Percentiles rank a stretch among this genome's conserved stretches.
phyloP scores from a whole-genome alignment of 2,888 invertebrate genomes.

The Apodemia mormo region DNA sequence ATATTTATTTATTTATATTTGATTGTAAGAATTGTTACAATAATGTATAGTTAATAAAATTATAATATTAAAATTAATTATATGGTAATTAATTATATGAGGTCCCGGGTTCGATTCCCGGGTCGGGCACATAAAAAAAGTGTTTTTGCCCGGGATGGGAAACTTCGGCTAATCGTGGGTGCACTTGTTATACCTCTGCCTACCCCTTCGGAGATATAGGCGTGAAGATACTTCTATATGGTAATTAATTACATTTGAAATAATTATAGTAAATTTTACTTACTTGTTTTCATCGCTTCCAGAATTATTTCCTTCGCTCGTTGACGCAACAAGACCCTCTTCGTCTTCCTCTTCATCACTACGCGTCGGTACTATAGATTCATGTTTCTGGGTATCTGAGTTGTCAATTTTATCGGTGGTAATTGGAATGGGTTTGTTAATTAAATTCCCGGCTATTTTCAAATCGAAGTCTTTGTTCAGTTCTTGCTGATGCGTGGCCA shows the following conservation, averaged over 20 bases:
- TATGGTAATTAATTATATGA: no score
- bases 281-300: slow-evolving; percentile 91
- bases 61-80: no score
- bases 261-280: slow-evolving; percentile 40
- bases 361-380: slow-evolving; percentile 82
- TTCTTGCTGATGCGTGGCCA: slow-evolving; percentile 74
- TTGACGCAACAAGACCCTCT: slow-evolving; percentile 89
- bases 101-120: no score
- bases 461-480: slow-evolving; percentile 75
- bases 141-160: no score
- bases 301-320: slow-evolving; percentile 91
- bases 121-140: no score
- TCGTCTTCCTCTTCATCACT: slow-evolving; percentile 87
- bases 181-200: no score
- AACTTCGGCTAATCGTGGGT: no score
- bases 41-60: no score
- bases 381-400: slow-evolving; percentile 78
- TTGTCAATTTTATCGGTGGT: slow-evolving; percentile 61
- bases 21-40: no score
- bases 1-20: no score
- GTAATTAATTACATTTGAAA: not conserved
- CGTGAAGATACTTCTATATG: no score
- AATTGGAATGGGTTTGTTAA: slow-evolving; percentile 71
- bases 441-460: slow-evolving; percentile 80
- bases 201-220: no score